Conservation (phyloP, 2,113 vertebrate genomes). For the Monarcha castaneiventris region DNA sequence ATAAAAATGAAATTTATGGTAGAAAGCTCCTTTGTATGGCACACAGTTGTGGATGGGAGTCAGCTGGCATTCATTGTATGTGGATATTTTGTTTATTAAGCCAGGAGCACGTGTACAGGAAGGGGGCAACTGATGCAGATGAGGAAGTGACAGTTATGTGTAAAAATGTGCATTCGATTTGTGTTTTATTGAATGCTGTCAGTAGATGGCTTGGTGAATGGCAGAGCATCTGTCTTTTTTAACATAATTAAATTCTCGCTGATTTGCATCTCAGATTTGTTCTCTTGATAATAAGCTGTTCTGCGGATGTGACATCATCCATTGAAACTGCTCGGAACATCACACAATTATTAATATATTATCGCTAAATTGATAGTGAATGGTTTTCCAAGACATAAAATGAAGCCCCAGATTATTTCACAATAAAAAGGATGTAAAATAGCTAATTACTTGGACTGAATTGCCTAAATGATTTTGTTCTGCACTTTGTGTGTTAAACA, state of each 20-base stretch:
- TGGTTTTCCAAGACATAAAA: constrained; percentile 11
- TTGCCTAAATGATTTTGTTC: constrained; percentile 11
- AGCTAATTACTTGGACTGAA: constrained; percentile 10
- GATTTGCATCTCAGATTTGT: constrained; percentile 22
- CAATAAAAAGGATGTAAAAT: constrained; percentile 12
- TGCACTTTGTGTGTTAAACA: constrained; percentile 2
- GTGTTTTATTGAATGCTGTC: background rate
- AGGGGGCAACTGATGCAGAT: background rate
- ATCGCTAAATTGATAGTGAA: constrained; percentile 18
- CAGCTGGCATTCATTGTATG: background rate
- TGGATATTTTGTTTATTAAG: constrained; percentile 12
- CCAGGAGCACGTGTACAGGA: background rate
- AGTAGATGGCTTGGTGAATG: background rate
- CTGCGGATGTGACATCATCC: background rate
- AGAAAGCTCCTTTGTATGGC: background rate
- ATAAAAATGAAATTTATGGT: background rate
- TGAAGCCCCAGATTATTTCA: background rate
- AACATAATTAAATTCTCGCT: constrained; percentile 5
- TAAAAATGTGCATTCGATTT: background rate
- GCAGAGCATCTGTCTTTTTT: background rate
- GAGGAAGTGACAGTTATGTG: background rate
- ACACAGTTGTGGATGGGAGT: background rate
- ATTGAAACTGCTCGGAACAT: background rate
- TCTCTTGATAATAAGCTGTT: background rate
- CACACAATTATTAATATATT: constrained; percentile 15